A percentile compares a stretch with the other conserved stretches of the same genome.
Conservation (phyloP, 1,140 invertebrate genomes). For the Mercenaria mercenaria region DNA sequence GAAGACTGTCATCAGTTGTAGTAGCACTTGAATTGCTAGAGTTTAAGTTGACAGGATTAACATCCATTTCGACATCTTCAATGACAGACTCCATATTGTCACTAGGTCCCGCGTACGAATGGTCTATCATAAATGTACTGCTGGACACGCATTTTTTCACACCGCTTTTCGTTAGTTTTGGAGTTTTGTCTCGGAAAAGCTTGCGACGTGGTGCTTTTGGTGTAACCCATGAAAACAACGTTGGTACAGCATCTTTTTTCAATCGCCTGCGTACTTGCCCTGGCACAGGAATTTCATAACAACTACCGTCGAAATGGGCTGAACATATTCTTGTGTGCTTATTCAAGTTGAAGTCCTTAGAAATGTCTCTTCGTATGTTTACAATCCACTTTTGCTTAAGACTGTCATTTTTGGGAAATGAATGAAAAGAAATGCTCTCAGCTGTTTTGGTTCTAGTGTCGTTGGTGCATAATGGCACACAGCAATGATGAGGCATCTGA, state of each 20-base stretch:
- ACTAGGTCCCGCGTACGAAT: neutral
- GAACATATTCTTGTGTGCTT: slow-evolving; percentile 2
- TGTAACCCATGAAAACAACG: neutral
- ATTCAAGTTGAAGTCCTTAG: neutral
- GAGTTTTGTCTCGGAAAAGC: slow-evolving; percentile 3
- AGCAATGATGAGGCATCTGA: slow-evolving; percentile 25
- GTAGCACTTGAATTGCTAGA: neutral
- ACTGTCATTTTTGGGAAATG: neutral
- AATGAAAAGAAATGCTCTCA: neutral
- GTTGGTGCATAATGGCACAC: neutral
- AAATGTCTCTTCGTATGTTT: neutral
- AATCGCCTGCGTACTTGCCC: neutral
- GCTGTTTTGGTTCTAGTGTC: neutral
- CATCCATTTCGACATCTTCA: neutral
- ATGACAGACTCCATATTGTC: neutral
- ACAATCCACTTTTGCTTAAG: neutral
- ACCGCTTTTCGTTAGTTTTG: neutral
- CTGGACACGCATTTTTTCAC: neutral
- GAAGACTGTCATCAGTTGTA: slow-evolving; percentile 14
- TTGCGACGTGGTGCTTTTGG: neutral
- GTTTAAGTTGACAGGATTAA: neutral
- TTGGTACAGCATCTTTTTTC: neutral
- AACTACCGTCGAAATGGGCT: neutral
- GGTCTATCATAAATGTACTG: neutral
- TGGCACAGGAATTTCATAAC: neutral